A percentile compares a stretch with the other conserved stretches of the same genome.
Conservation (phyloP, 2,113 vertebrate species). For the Australoheros scitulus region DNA sequence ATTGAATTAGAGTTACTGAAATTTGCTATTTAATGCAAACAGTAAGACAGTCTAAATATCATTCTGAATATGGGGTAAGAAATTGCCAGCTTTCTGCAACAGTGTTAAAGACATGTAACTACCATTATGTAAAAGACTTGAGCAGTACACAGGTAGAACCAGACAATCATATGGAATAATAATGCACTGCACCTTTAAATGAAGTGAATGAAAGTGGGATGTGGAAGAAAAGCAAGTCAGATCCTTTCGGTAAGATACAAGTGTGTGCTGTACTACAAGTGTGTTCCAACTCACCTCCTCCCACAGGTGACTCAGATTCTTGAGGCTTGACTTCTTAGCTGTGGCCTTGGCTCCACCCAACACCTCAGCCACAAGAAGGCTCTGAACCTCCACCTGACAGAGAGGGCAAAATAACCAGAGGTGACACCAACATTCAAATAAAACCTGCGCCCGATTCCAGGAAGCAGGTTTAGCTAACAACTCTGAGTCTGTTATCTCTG, state of each 20-base stretch:
- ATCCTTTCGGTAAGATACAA: not conserved
- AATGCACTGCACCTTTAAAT: not conserved
- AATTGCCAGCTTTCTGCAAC: not conserved
- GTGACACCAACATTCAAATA: not conserved
- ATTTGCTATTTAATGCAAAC: not conserved
- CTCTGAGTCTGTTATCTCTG: not conserved
- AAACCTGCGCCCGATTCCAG: not conserved
- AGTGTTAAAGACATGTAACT: not conserved
- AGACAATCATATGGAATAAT: not conserved
- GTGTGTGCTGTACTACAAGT: not conserved
- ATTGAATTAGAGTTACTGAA: not conserved
- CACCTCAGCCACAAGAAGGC: conserved; percentile 89
- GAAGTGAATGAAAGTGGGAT: not conserved
- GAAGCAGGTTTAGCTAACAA: not conserved
- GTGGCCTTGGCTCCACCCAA: conserved; percentile 90
- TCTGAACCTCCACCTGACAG: conserved; percentile 92
- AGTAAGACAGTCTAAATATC: not conserved
- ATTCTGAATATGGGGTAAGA: not conserved
- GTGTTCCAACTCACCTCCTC: conserved; percentile 81
- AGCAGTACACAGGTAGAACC: not conserved
- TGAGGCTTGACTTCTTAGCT: conserved; percentile 84
- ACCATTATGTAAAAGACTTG: not conserved
- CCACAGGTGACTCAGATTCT: conserved; percentile 90
- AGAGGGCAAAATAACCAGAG: not conserved
- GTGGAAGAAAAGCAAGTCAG: not conserved